A percentile compares a stretch with the other conserved stretches of the same genome.
Evolutionary conservation across 1,140 invertebrate species (phyloP).

Genomic region (Hesperophylax magnus): DNA sequence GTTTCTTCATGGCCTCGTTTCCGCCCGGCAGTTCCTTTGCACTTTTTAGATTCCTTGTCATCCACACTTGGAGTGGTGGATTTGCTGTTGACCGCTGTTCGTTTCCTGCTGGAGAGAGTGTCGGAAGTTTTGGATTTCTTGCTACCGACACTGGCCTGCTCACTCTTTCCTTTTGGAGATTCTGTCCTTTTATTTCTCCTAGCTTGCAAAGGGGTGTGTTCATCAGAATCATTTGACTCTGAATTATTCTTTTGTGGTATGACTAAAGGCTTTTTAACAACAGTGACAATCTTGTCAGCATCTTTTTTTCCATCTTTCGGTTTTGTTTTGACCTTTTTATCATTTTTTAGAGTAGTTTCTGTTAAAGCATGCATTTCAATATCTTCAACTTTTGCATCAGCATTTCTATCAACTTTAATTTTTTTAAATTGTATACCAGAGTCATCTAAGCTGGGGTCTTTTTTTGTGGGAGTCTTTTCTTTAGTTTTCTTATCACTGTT

Average conservation of each 20-base stretch:
- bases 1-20: constrained; percentile 59
- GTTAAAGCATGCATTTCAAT: constrained; percentile 26
- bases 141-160: neutral
- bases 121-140: constrained; percentile 28
- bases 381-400: constrained; percentile 12
- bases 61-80: neutral
- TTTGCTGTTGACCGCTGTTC: constrained; percentile 25
- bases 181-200: constrained; percentile 39
- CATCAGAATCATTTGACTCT: constrained; percentile 44
- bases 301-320: neutral
- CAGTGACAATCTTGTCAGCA: neutral
- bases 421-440: constrained; percentile 38
- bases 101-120: constrained; percentile 15
- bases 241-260: neutral
- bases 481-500: constrained; percentile 43
- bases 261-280: neutral
- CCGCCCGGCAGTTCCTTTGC: constrained; percentile 17
- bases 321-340: constrained; percentile 17
- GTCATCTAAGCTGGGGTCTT: constrained; percentile 20
- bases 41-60: constrained; percentile 23
- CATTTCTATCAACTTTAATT: constrained; percentile 34
- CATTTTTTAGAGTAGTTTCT: neutral
- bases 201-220: constrained; percentile 23
- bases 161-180: constrained; percentile 37
- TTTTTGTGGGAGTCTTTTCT: constrained; percentile 32